Evolutionary conservation across 1,140 invertebrate species (phyloP).

Genomic region (Nilaparvata lugens): DNA sequence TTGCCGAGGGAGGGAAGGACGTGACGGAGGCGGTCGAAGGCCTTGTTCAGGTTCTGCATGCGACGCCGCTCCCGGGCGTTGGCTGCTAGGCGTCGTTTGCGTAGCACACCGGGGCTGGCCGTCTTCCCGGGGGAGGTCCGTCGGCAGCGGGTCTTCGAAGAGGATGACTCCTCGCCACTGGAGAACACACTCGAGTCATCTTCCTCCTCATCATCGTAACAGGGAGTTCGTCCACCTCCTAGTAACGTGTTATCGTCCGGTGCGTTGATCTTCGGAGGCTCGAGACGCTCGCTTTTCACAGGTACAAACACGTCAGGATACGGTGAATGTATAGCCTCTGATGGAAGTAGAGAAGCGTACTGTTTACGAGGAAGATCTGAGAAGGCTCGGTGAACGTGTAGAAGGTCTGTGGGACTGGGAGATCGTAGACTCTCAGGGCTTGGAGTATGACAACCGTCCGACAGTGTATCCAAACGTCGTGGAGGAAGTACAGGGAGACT

Average conservation of each 20-base stretch:
- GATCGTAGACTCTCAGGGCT: conserved; percentile 48
- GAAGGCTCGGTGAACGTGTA: conserved; percentile 3
- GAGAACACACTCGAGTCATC: conserved; percentile 6
- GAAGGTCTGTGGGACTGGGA: conserved; percentile 35
- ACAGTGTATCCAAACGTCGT: conserved; percentile 34
- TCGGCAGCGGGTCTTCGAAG: background rate
- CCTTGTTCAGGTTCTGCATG: conserved; percentile 92
- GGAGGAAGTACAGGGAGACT: background rate
- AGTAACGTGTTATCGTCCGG: background rate
- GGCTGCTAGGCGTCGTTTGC: conserved; percentile 76
- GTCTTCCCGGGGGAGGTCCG: conserved; percentile 36
- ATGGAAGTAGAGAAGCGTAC: conserved; percentile 13
- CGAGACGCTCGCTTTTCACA: conserved; percentile 13
- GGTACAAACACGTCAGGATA: conserved; percentile 11
- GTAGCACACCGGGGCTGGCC: conserved; percentile 65
- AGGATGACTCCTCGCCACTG: background rate
- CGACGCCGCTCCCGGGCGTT: conserved; percentile 84
- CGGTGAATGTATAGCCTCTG: conserved; percentile 7
- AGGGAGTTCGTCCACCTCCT: background rate
- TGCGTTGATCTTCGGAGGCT: conserved; percentile 12
- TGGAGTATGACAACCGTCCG: conserved; percentile 49
- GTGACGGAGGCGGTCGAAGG: conserved; percentile 80
- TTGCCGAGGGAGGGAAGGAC: conserved; percentile 85
- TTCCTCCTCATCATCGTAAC: conserved; percentile 15
- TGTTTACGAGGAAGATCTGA: conserved; percentile 19